Base-by-base conservation (phyloP, 2,888 invertebrate species). In the Pristionchus mayeri region DNA sequence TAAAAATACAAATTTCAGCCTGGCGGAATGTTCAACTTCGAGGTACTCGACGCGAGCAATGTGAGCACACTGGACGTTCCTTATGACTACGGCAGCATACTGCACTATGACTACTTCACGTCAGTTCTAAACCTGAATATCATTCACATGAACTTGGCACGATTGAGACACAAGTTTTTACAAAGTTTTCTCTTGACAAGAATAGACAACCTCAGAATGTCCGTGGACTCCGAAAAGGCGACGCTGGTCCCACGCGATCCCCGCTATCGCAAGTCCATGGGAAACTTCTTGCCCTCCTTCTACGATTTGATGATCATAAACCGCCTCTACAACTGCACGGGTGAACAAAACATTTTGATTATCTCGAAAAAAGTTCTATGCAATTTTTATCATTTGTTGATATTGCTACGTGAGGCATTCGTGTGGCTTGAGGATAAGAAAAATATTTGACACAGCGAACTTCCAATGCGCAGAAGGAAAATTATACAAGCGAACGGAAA, bases 51-150 rank as follows among this genome's bases (percentile, higher is more conserved):
- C 40, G 18, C 80, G 2, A 16, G n/a, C 2, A 80, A 80, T 57
- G 34, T 57, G 34, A 80, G 54, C 57, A 40, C 54, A 11, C 27
- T 57, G 9, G 57, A 57, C n/a, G 54, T 80, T n/a, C 57, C 57
- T 13, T 80, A 80, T 24, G 80, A 80, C 37, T 80, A 80, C 16
- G 80, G 37, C 16, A 80, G 80, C n/a, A 57, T 80, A 9, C 54
- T 80, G 2, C 80, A 80, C 57, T 80, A 80, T 27, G 80, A 80
- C 40, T 80, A 80, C 24, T 57, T 57, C 54, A 80, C 80, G 80
- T 80, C 57, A 80, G 80, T 27, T 67, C 67, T 34, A 16, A 34
- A 16, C 24, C 24, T n/a, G n/a, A n/a, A n/a, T n/a, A n/a, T n/a
- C n/a, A n/a, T n/a, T n/a, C n/a, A n/a, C n/a, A n/a, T n/a, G n/a